A percentile compares a stretch with the other conserved stretches of the same genome.
phyloP scores from a whole-genome alignment of 2,797 vertebrate genomes.

The Myotis findleyi region DNA sequence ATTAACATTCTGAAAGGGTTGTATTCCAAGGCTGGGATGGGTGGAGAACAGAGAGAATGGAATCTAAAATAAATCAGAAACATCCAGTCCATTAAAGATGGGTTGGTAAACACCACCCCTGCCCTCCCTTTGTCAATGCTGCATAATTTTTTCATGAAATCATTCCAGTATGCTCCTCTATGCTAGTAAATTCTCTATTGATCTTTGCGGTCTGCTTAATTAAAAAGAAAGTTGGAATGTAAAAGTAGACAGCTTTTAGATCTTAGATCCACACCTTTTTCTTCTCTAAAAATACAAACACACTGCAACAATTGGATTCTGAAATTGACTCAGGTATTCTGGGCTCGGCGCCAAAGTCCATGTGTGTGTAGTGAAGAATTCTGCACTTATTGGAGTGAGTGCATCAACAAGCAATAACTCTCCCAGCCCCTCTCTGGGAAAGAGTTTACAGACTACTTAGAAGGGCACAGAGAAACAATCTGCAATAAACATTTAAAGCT shows the following conservation, averaged over 20 bases:
- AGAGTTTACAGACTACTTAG: constrained; percentile 67
- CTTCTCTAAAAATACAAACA: constrained; percentile 69
- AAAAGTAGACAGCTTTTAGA: constrained; percentile 71
- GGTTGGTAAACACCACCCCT: not conserved
- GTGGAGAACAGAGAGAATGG: not conserved
- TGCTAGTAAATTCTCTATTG: constrained; percentile 75
- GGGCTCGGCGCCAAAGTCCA: constrained; percentile 76
- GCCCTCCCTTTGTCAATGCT: not conserved
- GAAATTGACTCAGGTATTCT: constrained; percentile 74
- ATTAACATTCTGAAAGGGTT: constrained; percentile 63
- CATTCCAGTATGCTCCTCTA: not conserved
- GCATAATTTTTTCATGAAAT: constrained; percentile 45
- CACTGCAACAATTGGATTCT: constrained; percentile 66
- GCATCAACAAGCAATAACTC: constrained; percentile 77
- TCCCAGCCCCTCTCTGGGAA: not conserved
- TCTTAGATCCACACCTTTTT: constrained; percentile 66
- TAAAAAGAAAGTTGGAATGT: constrained; percentile 73
- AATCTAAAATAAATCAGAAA: constrained; percentile 69
- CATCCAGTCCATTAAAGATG: constrained; percentile 46
- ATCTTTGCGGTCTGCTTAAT: constrained; percentile 75
- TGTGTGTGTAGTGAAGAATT: constrained; percentile 67
- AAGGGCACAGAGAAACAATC: constrained; percentile 65
- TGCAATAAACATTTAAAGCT: constrained; percentile 65
- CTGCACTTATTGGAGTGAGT: constrained; percentile 71
- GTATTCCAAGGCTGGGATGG: constrained; percentile 38